A percentile compares a stretch with the other conserved stretches of the same genome.
These are phyloP conservation scores for Mimachlamys varia DNA, from an alignment of 2,888 invertebrate genomes.

Conservation along the genomic window DNA sequence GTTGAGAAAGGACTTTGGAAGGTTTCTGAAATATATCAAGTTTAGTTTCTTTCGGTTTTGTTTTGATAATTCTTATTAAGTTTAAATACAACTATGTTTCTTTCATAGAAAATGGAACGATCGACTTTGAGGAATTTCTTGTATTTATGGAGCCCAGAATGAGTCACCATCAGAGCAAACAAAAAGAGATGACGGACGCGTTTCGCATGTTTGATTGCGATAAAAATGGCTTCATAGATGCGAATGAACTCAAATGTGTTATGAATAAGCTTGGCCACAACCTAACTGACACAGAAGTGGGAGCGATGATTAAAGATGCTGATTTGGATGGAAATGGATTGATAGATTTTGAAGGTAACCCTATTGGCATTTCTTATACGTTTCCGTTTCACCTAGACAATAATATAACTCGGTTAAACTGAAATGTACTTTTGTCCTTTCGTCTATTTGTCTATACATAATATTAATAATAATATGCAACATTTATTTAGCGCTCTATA, in stretches of 20 bases:
- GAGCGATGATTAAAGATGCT: background rate
- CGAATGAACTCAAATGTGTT: background rate
- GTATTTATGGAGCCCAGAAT: background rate
- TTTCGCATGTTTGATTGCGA: background rate
- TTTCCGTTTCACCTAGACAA: no score
- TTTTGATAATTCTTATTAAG: no score
- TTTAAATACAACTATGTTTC: no score
- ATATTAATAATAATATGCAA: no score
- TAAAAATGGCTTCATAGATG: background rate
- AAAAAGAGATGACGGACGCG: background rate
- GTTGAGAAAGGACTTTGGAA: no score
- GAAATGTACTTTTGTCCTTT: no score
- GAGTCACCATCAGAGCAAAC: background rate
- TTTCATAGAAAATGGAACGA: background rate
- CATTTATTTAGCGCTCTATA: no score
- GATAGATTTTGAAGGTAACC: background rate
- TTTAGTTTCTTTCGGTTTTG: no score
- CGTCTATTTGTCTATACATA: no score
- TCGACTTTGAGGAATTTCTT: background rate
- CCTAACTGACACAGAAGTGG: background rate
- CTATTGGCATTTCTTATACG: background rate
- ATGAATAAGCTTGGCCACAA: background rate
- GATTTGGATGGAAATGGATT: background rate
- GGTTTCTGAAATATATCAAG: no score
- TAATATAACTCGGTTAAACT: no score